A percentile compares a stretch with the other conserved stretches of the same genome.
Evolutionary conservation across 2,797 vertebrate species (phyloP).

Genomic region (Kryptopterus vitreolus): DNA sequence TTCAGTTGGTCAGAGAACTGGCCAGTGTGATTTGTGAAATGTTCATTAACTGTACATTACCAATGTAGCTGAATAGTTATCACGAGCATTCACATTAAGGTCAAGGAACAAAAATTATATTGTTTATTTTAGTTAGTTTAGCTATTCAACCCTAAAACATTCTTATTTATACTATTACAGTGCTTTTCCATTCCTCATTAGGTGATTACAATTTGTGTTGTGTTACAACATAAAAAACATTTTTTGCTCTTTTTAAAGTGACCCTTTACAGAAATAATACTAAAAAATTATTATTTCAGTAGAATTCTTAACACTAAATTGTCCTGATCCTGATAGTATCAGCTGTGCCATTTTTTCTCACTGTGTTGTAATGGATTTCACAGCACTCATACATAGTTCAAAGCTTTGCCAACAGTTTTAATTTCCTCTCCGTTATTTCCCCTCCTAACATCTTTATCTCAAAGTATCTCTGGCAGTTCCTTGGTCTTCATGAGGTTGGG

Average conservation of each 20-base stretch:
- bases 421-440: neutral
- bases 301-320: neutral
- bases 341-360: neutral
- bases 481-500: neutral
- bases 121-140: neutral
- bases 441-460: neutral
- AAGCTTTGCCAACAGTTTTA: neutral
- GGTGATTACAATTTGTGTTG: neutral
- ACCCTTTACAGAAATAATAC: neutral
- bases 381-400: neutral
- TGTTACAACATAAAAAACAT: neutral
- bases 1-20: neutral
- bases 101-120: neutral
- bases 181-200: neutral
- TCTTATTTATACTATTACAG: conserved; percentile 10
- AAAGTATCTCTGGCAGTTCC: neutral
- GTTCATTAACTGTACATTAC: no score
- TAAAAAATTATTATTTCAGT: neutral
- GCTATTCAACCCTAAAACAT: neutral
- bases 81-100: no score
- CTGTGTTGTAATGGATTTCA: neutral
- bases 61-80: no score
- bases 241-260: neutral
- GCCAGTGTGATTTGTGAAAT: neutral
- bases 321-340: neutral